Conservation (phyloP, 1,140 invertebrate genomes). For the Melanaphis sacchari region DNA sequence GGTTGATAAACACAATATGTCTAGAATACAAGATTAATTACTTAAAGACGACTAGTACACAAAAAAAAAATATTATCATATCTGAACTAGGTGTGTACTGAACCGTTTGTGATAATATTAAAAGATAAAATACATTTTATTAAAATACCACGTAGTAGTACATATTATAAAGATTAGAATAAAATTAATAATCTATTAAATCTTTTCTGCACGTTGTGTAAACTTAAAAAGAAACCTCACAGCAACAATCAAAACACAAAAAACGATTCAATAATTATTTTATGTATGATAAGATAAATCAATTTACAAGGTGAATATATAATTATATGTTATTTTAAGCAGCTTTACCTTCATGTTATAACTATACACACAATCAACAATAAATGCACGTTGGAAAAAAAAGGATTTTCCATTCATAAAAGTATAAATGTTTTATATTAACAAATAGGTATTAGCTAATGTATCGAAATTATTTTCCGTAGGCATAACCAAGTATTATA, state of each 20-base stretch:
- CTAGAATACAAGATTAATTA: background rate
- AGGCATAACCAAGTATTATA: background rate
- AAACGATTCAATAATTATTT: background rate
- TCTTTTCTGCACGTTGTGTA: background rate
- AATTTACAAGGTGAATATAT: background rate
- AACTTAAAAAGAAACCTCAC: background rate
- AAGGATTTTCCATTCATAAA: background rate
- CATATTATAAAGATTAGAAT: background rate
- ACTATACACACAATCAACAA: background rate
- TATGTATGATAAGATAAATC: background rate
- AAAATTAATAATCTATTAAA: background rate
- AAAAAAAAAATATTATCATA: background rate
- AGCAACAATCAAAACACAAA: background rate
- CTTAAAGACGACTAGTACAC: background rate
- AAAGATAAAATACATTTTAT: background rate
- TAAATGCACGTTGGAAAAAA: background rate
- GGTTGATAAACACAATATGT: background rate
- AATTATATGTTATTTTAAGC: background rate
- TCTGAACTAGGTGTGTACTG: background rate
- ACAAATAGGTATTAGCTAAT: background rate
- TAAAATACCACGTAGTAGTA: background rate
- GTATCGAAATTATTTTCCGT: background rate
- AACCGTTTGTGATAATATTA: background rate
- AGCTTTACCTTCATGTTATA: background rate
- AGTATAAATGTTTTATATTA: no score